These are phyloP conservation scores for Lasioglossum lativentre DNA, from an alignment of 2,888 invertebrate species.

Conservation along the genomic window DNA sequence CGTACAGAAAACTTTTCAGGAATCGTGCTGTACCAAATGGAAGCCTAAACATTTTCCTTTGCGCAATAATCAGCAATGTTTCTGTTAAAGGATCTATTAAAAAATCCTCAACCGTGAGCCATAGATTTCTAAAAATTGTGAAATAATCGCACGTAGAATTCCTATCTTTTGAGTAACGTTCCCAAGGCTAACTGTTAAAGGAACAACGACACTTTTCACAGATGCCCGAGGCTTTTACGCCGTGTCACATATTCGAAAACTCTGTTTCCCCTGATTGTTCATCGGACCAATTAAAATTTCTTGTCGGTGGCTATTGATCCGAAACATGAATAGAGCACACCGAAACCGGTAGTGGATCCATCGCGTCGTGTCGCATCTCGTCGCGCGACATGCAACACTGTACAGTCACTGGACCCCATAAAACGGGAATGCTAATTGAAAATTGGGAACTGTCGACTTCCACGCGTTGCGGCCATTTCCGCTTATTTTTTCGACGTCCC, in stretches of 20 bases:
- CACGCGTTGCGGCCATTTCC: background rate
- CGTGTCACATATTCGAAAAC: background rate
- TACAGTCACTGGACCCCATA: background rate
- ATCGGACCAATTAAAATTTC: conserved; percentile 5
- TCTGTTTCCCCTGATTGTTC: background rate
- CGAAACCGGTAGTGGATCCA: background rate
- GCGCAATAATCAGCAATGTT: too few species aligned
- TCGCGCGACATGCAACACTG: background rate
- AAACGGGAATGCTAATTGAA: background rate
- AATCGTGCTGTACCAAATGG: too few species aligned
- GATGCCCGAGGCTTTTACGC: background rate
- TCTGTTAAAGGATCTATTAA: too few species aligned
- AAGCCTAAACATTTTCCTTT: too few species aligned
- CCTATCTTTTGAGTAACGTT: background rate
- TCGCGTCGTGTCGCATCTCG: background rate
- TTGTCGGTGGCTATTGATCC: background rate
- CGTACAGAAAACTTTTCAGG: too few species aligned
- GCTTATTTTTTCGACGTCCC: background rate
- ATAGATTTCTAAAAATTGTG: too few species aligned
- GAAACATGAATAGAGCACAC: background rate
- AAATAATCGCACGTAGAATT: background rate
- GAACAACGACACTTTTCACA: background rate
- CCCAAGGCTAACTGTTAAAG: background rate
- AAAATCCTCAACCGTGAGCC: too few species aligned
- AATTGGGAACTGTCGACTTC: background rate